Evolutionary conservation across 2,113 vertebrate species (phyloP).

Genomic region (Paraplagusia blochii): DNA sequence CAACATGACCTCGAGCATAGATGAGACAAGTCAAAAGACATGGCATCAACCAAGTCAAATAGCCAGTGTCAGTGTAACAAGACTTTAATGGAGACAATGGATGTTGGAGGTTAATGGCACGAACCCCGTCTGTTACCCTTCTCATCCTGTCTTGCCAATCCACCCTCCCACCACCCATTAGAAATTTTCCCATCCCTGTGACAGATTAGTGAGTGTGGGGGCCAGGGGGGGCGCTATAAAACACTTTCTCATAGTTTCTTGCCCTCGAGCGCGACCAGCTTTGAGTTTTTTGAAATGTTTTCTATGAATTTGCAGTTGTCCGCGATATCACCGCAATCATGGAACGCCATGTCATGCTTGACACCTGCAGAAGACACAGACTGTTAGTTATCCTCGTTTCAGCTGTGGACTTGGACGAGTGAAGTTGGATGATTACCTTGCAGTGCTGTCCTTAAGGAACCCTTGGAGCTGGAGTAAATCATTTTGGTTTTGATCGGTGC

Average conservation of each 20-base stretch:
- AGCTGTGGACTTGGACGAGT: too few relatives aligned
- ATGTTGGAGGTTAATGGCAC: background rate
- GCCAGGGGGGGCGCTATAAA: constrained; percentile 46
- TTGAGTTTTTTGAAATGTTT: constrained; percentile 58
- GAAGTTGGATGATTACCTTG: constrained; percentile 58
- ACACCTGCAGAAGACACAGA: constrained; percentile 64
- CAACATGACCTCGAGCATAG: too few relatives aligned
- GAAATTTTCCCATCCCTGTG: too few relatives aligned
- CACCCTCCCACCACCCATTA: too few relatives aligned
- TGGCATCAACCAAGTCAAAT: background rate
- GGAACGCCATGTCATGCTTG: constrained; percentile 79
- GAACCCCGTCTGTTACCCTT: background rate
- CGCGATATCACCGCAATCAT: constrained; percentile 62
- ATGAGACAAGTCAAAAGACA: background rate
- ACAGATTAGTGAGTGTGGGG: too few relatives aligned
- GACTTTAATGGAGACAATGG: background rate
- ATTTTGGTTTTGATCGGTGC: constrained; percentile 74
- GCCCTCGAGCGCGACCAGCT: constrained; percentile 28
- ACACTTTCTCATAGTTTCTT: constrained; percentile 28
- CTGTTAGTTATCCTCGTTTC: background rate
- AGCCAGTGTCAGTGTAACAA: background rate
- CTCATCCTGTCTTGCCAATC: too few relatives aligned
- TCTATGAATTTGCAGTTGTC: constrained; percentile 61
- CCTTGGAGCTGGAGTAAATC: constrained; percentile 79
- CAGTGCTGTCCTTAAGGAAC: constrained; percentile 14